Base-by-base conservation (phyloP, 1,140 invertebrate genomes). In the Penaeus chinensis region DNA sequence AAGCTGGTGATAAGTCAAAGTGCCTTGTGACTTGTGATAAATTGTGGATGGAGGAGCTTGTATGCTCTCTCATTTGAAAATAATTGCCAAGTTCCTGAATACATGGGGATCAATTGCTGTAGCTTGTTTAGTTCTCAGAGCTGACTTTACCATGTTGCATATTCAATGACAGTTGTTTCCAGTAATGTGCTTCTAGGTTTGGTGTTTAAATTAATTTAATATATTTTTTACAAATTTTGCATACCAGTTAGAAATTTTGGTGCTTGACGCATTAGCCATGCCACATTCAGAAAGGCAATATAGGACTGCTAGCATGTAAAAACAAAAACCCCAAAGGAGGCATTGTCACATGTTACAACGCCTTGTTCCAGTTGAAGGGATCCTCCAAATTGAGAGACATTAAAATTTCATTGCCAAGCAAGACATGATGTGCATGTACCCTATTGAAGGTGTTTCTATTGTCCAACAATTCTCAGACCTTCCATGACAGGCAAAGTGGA, bases 11-110 rank as follows among this genome's bases (percentile, higher is more conserved):
- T 87, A 87, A 87, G 86, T 87, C 80, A 87, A 82, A 87, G 86
- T 87, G 86, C 86, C 86, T 87, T 87, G 86, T 82, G 86, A 87
- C 86, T 87, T 87, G 86, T 87, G 86, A 87, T 87, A 87, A 87
- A 87, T 87, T 87, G 86, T 87, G 86, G 86, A 87, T 82, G 86
- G 86, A 87, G 69, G 86, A 66, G 86, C 80, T 71, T 16, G 71
- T 42, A 24, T 60, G 80, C 86, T 71, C 86, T 87, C 86, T 87
- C 86, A 87, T 77, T 87, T 87, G 86, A 87, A 87, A 87, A 87
- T 87, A 87, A 87, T 87, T 76, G 86, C 86, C 54, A 87, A 87
- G 86, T 87, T 87, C 86, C 86, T 87, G 86, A 87, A 83, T 82
- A 87, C 86, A 82, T 87, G 81, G 86, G 86, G 86, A 87, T 87